Base-by-base conservation (phyloP, 2,797 vertebrate genomes). In the Hyperoplus immaculatus region DNA sequence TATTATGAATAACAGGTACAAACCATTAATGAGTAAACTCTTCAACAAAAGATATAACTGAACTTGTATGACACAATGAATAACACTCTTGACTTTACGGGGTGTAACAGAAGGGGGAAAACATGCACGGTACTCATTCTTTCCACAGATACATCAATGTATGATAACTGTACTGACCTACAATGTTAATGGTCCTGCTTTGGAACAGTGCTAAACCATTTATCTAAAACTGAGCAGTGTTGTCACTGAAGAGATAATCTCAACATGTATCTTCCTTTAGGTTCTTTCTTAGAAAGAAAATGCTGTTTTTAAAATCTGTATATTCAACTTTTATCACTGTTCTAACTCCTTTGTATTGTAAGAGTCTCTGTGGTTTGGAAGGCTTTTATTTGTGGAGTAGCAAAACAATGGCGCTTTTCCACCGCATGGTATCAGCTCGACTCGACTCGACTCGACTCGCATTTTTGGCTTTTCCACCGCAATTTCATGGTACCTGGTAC, bases 11-110 rank as follows among this genome's bases (percentile, higher is more conserved):
- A 61, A 49, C 12, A n/a, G 18, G 8, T 41, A 68, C 7, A 51
- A 50, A 56, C 10, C 5, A 58, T 69, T 54, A 39, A 63, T 63
- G n/a, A 59, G 5, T 39, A 21, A 65, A 72, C 45, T 51, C 51
- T 16, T 36, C 29, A 62, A 39, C 18, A 41, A 14, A n/a, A 59
- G 43, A 21, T 21, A 47, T 14, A 18, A 36, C 38, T 0, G 2
- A 3, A 55, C 41, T 42, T 54, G 1, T 45, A 16, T 55, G 41
- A 57, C 54, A 7, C 29, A 58, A 10, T 42, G 38, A 64, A 50
- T 6, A 62, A 14, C 55, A 18, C 9, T 18, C 3, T 29, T 56
- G 43, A 65, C 21, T 62, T 54, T 8, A n/a, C 45, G 5, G 10
- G 8, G 42, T 65, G 12, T 47, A 29, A 29, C 57, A 42, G 16